Conservation (phyloP, 2,888 invertebrate species). For the Hofmannophila pseudospretella region DNA sequence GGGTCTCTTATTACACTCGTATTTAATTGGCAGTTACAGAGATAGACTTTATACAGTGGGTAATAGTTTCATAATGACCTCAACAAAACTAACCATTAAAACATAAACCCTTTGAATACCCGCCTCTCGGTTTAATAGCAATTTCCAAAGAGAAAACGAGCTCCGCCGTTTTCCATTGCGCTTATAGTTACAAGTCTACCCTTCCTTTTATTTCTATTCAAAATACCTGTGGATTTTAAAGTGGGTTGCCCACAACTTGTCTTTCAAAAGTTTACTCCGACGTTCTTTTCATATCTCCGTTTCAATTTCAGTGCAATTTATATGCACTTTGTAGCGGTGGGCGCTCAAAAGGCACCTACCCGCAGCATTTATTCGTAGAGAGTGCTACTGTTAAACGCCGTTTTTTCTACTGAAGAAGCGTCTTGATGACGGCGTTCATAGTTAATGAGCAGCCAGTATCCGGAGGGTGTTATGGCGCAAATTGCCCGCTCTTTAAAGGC, state of each 20-base stretch:
- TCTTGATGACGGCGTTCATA: conserved; percentile 75
- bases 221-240: conserved; percentile 44
- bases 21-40: no score
- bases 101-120: neutral
- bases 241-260: conserved; percentile 47
- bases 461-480: conserved; percentile 62
- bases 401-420: conserved; percentile 71
- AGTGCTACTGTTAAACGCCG: conserved; percentile 65
- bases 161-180: neutral
- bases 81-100: no score
- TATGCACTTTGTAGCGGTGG: conserved; percentile 72
- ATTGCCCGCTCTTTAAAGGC: conserved; percentile 65
- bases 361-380: conserved; percentile 57
- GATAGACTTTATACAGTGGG: no score
- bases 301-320: conserved; percentile 73
- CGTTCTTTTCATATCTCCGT: conserved; percentile 61
- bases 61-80: no score
- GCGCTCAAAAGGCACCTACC: conserved; percentile 58
- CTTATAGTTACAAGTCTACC: conserved; percentile 1
- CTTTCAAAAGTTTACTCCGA: conserved; percentile 57
- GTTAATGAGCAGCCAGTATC: conserved; percentile 74
- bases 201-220: conserved; percentile 30
- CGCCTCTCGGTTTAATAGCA: neutral
- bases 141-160: neutral
- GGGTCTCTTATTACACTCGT: no score